Base-by-base conservation (phyloP, 2,888 invertebrate genomes). In the Nephrotoma flavescens region DNA sequence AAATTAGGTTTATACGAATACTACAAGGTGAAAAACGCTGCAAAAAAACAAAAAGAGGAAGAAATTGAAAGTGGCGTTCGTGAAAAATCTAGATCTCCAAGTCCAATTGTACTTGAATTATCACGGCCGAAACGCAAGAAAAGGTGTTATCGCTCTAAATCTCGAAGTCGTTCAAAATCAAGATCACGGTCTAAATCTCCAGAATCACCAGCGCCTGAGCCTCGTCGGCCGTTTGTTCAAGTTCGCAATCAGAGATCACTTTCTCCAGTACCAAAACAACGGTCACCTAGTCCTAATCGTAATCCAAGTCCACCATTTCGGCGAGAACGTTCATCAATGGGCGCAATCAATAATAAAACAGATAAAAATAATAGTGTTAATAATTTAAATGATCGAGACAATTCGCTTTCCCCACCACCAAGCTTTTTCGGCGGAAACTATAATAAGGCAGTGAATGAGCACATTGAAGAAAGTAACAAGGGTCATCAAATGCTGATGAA, bases 1-100 rank as follows among this genome's bases (percentile, higher is more conserved):
- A 98, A 98, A 92, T 93, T 99, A 90, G 99, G 98, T 88, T 93
- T 99, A 87, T 98, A 98, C 91, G 99, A 99, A 92, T 99, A 98
- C 92, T 99, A 97, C 92, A 97, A 98, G 92, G 97, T 98, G 6
- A 99, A 99, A 92, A 97, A 97, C 91, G 94, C 95, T 87, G 97
- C 98, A 1, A 95, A 95, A 89, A 97, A 97, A 90, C 95, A 96
- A 90, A 97, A 97, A 90, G 96, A 97, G 89, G 96, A 97, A 88
- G 96, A 96, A 86, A 94, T 97, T 87, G 93, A 93, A 31, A 93
- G 94, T 86, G 97, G 97, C 15, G 90, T 93, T 86, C 92, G 97
- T 87, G 93, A 94, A 87, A 94, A 93, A 89, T 96, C 97, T 0
- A 94, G 94, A 88, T 96, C 96, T 2, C 96, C 97, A 0, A 95